Evolutionary conservation across 1,140 invertebrate species (phyloP).

Genomic region (Tetranychus urticae): DNA sequence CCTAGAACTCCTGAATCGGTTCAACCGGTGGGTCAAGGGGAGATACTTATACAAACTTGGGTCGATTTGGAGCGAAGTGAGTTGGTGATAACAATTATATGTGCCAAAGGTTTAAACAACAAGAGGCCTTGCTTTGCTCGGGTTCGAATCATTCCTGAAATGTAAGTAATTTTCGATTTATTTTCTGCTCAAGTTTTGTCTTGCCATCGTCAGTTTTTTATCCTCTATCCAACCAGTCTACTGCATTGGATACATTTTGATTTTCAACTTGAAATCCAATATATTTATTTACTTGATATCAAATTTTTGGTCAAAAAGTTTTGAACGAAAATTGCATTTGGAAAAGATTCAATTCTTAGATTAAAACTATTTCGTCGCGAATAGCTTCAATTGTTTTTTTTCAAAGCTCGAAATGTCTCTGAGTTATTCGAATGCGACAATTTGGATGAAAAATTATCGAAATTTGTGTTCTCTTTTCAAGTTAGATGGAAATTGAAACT

Average conservation of each 20-base stretch:
- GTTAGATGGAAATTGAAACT: too few relatives aligned
- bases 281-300: too few relatives aligned
- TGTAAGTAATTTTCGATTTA: conserved; percentile 1
- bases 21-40: neutral
- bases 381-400: too few relatives aligned
- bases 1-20: neutral
- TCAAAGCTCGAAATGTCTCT: too few relatives aligned
- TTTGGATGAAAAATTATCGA: too few relatives aligned
- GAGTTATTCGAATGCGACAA: too few relatives aligned
- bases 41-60: conserved; percentile 3
- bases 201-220: neutral
- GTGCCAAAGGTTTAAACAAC: neutral
- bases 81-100: conserved; percentile 3
- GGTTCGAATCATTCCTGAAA: conserved; percentile 6
- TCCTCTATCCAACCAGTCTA: neutral
- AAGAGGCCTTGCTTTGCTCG: conserved; percentile 2
- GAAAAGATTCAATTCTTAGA: too few relatives aligned
- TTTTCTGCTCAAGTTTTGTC: neutral
- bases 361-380: too few relatives aligned
- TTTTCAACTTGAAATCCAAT: too few relatives aligned
- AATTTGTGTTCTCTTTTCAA: too few relatives aligned
- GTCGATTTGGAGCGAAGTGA: conserved; percentile 4
- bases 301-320: too few relatives aligned
- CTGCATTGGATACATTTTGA: neutral
- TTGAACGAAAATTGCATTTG: too few relatives aligned